A percentile compares a stretch with the other conserved stretches of the same genome.
Evolutionary conservation across 2,797 vertebrate genomes (phyloP).

Genomic region (Sebastes cheni): DNA sequence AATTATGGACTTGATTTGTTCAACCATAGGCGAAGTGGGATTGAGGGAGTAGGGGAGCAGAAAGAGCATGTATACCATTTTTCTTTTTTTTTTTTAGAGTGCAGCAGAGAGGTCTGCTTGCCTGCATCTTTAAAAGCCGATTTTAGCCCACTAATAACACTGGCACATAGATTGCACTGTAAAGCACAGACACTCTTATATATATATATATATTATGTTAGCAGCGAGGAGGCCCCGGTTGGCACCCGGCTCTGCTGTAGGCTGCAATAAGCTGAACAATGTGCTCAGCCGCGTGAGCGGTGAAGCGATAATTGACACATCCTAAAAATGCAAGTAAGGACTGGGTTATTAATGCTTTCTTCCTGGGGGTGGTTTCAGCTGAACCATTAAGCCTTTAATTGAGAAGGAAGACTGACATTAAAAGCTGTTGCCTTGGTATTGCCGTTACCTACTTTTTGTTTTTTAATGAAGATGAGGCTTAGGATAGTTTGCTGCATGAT

Average conservation of each 20-base stretch:
- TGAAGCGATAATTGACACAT: slow-evolving; percentile 81
- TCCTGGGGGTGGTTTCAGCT: slow-evolving; percentile 78
- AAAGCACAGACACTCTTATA: slow-evolving; percentile 36
- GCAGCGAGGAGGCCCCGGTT: slow-evolving; percentile 45
- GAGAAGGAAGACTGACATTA: slow-evolving; percentile 82
- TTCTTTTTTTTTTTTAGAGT: slow-evolving; percentile 59
- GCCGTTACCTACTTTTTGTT: slow-evolving; percentile 65
- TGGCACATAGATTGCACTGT: slow-evolving; percentile 36
- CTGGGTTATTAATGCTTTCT: slow-evolving; percentile 82
- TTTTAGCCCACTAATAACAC: slow-evolving; percentile 38
- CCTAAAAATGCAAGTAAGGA: slow-evolving; percentile 81
- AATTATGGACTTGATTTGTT: slow-evolving; percentile 81
- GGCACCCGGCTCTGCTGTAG: slow-evolving; percentile 55
- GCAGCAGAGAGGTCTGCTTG: slow-evolving; percentile 40
- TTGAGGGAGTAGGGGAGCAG: slow-evolving; percentile 69
- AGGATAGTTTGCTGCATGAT: slow-evolving; percentile 51
- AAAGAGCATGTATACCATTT: slow-evolving; percentile 64
- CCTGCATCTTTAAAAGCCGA: slow-evolving; percentile 51
- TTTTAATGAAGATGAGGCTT: slow-evolving; percentile 75
- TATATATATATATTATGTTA: slow-evolving; percentile 36
- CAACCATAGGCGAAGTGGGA: slow-evolving; percentile 72
- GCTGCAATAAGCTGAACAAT: slow-evolving; percentile 71
- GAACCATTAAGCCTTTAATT: slow-evolving; percentile 85
- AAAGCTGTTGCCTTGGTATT: slow-evolving; percentile 77
- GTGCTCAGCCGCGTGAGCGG: slow-evolving; percentile 63